Evolutionary conservation across 2,888 invertebrate species (phyloP).

Genomic region (Sipha maydis): DNA sequence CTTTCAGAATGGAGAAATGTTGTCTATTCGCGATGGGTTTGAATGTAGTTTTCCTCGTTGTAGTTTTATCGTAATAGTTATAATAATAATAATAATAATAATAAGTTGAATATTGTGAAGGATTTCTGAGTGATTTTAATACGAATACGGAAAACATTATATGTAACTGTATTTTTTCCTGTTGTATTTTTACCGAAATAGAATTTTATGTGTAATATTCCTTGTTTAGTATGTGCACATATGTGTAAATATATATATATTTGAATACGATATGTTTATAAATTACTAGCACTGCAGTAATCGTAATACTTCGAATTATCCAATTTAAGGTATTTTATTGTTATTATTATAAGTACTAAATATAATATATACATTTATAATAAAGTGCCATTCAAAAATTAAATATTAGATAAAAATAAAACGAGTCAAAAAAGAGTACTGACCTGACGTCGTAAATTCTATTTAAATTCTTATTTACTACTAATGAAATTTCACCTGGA

Average conservation of each 20-base stretch:
- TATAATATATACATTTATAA: not conserved
- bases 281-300: not conserved
- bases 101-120: not conserved
- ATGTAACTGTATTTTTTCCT: too few relatives aligned
- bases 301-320: slow-evolving; percentile 26
- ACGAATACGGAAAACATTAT: too few relatives aligned
- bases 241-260: not conserved
- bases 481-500: slow-evolving; percentile 43
- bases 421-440: not conserved
- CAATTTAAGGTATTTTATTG: not conserved
- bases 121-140: too few relatives aligned
- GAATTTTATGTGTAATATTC: not conserved
- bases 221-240: not conserved
- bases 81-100: not conserved
- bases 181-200: too few relatives aligned
- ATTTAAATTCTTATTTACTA: slow-evolving; percentile 57
- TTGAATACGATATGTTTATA: slow-evolving; percentile 14
- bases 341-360: not conserved
- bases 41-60: not conserved
- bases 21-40: not conserved
- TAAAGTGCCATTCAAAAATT: slow-evolving; percentile 2
- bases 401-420: not conserved
- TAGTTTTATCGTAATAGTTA: not conserved
- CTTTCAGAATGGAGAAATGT: not conserved
- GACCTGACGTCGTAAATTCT: slow-evolving; percentile 45